A percentile compares a stretch with the other conserved stretches of the same genome.
These are phyloP conservation scores for Ceratina japonica DNA, from an alignment of 1,140 invertebrate genomes.

Conservation along the genomic window DNA sequence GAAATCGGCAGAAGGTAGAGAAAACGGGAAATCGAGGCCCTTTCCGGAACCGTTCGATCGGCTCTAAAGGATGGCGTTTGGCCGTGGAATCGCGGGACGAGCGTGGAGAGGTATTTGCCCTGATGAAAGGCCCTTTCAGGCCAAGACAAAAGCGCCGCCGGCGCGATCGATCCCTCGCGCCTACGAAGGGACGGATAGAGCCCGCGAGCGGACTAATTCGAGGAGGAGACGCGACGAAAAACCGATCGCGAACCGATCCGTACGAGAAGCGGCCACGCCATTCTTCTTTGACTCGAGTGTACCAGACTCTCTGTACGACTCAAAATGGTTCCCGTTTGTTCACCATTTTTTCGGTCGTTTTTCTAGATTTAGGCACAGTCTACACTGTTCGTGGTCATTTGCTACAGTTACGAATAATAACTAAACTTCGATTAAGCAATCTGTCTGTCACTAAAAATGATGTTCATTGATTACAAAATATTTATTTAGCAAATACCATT, in stretches of 20 bases:
- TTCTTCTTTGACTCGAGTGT: no score
- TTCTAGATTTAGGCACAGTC: no score
- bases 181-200: slow-evolving; percentile 36
- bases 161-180: slow-evolving; percentile 52
- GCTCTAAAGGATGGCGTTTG: not conserved
- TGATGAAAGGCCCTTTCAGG: slow-evolving; percentile 54
- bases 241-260: not conserved
- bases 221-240: slow-evolving; percentile 21
- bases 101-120: slow-evolving; percentile 51
- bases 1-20: not conserved
- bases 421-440: no score
- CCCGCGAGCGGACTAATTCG: slow-evolving; percentile 52
- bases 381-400: no score
- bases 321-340: no score
- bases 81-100: slow-evolving; percentile 38
- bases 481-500: no score
- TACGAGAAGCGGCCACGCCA: not conserved
- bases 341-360: no score
- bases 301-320: no score
- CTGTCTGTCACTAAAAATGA: no score
- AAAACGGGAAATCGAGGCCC: slow-evolving; percentile 21
- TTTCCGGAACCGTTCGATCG: slow-evolving; percentile 18
- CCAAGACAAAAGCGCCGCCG: slow-evolving; percentile 56
- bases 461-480: no score
- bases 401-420: no score